Conservation (phyloP, 2,113 vertebrate species). For the Bostrychus sinensis region DNA sequence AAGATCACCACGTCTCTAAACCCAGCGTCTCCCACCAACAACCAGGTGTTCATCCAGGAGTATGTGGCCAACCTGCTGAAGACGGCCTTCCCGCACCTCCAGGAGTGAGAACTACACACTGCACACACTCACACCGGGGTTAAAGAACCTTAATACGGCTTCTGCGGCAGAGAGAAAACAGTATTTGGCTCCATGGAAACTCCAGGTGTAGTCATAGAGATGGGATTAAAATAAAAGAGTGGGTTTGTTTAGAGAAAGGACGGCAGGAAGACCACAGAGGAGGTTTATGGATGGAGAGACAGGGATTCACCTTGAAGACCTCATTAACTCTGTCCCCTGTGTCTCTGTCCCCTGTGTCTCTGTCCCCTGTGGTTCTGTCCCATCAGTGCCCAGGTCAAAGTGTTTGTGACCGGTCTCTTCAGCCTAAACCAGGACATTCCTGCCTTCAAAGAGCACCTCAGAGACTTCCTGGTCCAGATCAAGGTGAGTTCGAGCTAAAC, state of each 20-base stretch:
- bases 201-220: neutral
- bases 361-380: slow-evolving; percentile 10
- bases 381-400: slow-evolving; percentile 98
- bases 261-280: neutral
- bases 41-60: slow-evolving; percentile 97
- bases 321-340: too few species aligned
- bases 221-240: neutral
- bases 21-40: slow-evolving; percentile 87
- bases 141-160: too few species aligned
- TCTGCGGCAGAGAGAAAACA: neutral
- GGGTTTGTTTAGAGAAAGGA: neutral
- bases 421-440: slow-evolving; percentile 99
- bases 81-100: slow-evolving; percentile 96
- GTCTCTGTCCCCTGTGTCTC: too few species aligned
- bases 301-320: too few species aligned
- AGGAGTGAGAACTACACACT: slow-evolving; percentile 86
- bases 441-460: slow-evolving; percentile 97
- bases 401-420: slow-evolving; percentile 98
- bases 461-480: slow-evolving; percentile 98
- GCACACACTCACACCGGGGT: too few species aligned
- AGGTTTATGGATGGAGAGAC: too few species aligned
- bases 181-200: neutral
- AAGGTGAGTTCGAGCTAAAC: slow-evolving; percentile 91
- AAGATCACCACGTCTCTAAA: slow-evolving; percentile 92
- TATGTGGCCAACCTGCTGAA: slow-evolving; percentile 98